These are phyloP conservation scores for Cremastobaeus sp. DNA, from an alignment of 2,888 invertebrate species.

Conservation along the genomic window DNA sequence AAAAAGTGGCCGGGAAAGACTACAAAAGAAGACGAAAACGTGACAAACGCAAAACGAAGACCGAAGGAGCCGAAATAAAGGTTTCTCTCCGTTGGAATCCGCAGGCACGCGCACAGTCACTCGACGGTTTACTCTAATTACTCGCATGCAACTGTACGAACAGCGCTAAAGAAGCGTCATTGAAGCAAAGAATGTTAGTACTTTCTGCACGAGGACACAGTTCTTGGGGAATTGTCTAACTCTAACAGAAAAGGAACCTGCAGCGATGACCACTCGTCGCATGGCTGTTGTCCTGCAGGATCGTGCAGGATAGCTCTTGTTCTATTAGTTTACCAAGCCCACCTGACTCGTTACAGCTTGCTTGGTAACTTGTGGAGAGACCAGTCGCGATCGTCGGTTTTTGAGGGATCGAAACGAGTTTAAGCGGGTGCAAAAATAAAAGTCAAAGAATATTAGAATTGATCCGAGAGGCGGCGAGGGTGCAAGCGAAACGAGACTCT, in stretches of 20 bases:
- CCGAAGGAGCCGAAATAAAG: not conserved
- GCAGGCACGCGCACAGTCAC: constrained; percentile 23
- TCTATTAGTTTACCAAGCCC: constrained; percentile 40
- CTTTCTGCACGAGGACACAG: constrained; percentile 18
- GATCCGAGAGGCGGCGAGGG: not conserved
- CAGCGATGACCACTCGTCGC: constrained; percentile 72
- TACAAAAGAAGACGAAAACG: not conserved
- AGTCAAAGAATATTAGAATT: not conserved
- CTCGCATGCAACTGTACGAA: constrained; percentile 46
- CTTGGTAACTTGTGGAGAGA: constrained; percentile 20
- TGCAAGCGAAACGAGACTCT: too few species aligned
- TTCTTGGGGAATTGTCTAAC: constrained; percentile 52
- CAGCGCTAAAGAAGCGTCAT: constrained; percentile 64
- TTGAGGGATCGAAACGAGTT: too few species aligned
- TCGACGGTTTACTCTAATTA: too few species aligned
- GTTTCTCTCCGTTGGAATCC: too few species aligned
- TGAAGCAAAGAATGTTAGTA: constrained; percentile 62
- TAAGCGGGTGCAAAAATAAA: too few species aligned
- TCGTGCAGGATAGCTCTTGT: constrained; percentile 67
- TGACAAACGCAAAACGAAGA: not conserved
- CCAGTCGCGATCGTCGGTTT: constrained; percentile 39
- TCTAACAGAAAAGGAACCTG: constrained; percentile 66
- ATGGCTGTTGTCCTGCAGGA: constrained; percentile 71
- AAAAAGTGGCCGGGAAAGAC: constrained; percentile 3
- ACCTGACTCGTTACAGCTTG: constrained; percentile 36